Evolutionary conservation across 1,140 invertebrate species (phyloP), one percentile per base, ranked within the genome.

Genomic region (Microplitis mediator): DNA sequence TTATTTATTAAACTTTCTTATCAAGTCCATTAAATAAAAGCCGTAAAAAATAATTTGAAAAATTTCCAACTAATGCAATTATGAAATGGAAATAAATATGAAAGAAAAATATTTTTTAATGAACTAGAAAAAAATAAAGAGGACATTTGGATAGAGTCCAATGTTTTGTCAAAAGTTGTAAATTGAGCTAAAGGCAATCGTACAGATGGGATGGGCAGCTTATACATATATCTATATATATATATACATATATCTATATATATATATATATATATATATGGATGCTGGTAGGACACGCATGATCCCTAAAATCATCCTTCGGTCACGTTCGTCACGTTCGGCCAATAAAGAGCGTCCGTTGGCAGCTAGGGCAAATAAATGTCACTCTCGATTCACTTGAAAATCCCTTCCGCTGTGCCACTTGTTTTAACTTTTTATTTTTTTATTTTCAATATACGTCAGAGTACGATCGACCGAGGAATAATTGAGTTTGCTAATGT

Each of bases 271-370:
- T 9, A 39, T 6, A 9, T 39, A 39, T 9, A 39, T 39, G 1
- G 5, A 8, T 4, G 36, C 9, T 71, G 45, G 51, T 64, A 54
- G 23, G 51, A 35, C 50, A 58, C 39, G 34, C 71, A 65, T 76
- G 72, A 76, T 76, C 75, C 75, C 66, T 31, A 56, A 64, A 72
- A 54, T 60, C 61, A 50, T 69, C 58, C 60, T 60, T 45, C 14
- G 69, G 65, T 74, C 75, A 76, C 75, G 75, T 76, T 72, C 61
- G 71, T 72, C 75, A 71, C 75, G 70, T 72, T 76, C 68, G 50
- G 71, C 54, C 66, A 75, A 75, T 71, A 70, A 45, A 45, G 39
- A 11, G 39, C 69, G 62, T 34, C 56, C 50, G 32, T 11, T 58
- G 39, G 68, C 64, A 62, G 32, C 69, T 62, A 63, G 61, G 50